Percentiles rank a stretch among this genome's conserved stretches.
Conservation (phyloP, 2,888 invertebrate species). For the Imbricaverruca yamaguchii region DNA sequence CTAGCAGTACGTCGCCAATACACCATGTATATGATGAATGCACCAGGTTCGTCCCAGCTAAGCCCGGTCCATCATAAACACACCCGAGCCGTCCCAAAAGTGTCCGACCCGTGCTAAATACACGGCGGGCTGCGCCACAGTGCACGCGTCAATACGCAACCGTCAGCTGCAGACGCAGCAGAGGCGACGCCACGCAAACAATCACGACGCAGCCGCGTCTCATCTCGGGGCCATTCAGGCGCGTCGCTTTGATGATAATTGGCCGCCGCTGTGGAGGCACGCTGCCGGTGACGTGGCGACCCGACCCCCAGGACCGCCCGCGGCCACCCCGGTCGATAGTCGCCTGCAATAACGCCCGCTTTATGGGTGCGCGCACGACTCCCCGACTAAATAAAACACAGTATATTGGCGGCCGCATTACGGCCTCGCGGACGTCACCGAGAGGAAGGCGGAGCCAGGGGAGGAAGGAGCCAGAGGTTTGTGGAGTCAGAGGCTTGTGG, state of each 20-base stretch:
- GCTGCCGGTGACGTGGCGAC: background rate
- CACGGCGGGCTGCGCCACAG: no score
- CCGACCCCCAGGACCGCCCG: conserved; percentile 1
- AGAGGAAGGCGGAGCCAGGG: no score
- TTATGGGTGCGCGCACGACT: conserved; percentile 3
- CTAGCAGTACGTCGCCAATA: no score
- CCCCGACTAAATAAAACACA: conserved; percentile 18
- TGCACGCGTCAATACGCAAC: background rate
- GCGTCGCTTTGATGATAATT: conserved; percentile 6
- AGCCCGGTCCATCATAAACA: no score
- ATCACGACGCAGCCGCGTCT: background rate
- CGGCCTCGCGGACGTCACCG: background rate
- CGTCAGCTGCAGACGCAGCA: background rate
- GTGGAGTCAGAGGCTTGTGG: no score
- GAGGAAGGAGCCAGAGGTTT: no score
- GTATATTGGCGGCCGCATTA: conserved; percentile 5
- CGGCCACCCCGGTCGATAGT: background rate
- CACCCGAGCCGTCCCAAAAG: no score
- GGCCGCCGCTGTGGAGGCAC: background rate
- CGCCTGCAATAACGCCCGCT: conserved; percentile 10
- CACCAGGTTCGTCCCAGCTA: no score
- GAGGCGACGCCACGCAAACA: background rate
- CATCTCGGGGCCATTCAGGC: background rate
- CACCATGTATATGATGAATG: no score
- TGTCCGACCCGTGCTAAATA: no score